Base-by-base conservation (phyloP, 2,113 vertebrate species). In the Fulica atra region DNA sequence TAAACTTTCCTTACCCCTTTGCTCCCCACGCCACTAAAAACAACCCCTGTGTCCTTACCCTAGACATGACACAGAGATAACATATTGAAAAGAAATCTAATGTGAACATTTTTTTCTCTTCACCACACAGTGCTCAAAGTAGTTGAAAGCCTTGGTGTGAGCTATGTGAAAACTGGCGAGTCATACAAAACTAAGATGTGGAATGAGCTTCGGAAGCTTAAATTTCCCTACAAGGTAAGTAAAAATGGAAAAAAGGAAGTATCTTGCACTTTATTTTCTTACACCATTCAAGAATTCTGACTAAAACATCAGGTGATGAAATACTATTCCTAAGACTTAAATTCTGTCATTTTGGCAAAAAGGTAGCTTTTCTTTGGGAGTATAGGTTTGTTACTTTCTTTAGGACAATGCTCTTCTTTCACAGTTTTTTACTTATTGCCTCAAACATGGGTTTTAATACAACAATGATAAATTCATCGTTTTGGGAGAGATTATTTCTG, bases 141-240 rank as follows among this genome's bases (percentile, higher is more conserved):
- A 6, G 81, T 99, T 82, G 99, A 99, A 95, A 99, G 98, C 96
- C 95, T 99, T 53, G 99, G 99, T 26, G 98, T 99, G 88, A 99
- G 98, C 96, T 95, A 97, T 33, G 38, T 98, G 73, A 99, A 98
- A 96, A 26, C 18, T 38, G 93, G 84, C 7, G 98, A 98, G 0
- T 1, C 2, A 1, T 99, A 99, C 92, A 74, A 14, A n/a, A 91
- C 2, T 28, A 99, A 99, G 86, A 81, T 99, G 95, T 68, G 69
- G 9, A 0, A 0, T 13, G 99, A 99, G 94, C 88, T 98, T 33
- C 98, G 95, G 88, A 97, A 14, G 40, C 98, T 99, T 51, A 98
- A 98, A 83, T 99, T 99, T 97, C 98, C 98, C 9, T 98, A 98
- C 95, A 98, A 25, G 97, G 91, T 97, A 97, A 98, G 98, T 98